These are phyloP conservation scores for Rhagium mordax DNA, from an alignment of 2,888 invertebrate genomes.

Conservation along the genomic window DNA sequence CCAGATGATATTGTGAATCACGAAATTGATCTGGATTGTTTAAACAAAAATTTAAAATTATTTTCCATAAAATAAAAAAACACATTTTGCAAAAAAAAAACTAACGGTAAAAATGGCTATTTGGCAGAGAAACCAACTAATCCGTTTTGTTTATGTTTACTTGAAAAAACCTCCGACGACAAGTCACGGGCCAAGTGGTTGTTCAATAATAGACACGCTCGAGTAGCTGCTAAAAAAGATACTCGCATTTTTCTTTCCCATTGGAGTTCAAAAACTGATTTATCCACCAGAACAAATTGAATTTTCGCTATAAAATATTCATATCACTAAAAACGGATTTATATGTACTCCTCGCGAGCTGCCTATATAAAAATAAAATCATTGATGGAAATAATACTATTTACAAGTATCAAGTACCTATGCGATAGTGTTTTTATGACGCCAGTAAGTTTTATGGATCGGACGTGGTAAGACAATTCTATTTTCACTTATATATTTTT, in stretches of 20 bases:
- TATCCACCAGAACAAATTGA: neutral
- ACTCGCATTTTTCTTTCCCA: too few species aligned
- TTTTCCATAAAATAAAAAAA: too few species aligned
- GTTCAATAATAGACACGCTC: too few species aligned
- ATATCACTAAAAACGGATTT: neutral
- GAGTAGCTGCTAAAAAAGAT: too few species aligned
- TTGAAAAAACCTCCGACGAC: too few species aligned
- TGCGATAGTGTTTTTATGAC: conserved; percentile 42
- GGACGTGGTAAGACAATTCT: conserved; percentile 46
- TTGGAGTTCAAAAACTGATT: neutral
- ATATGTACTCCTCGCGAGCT: neutral
- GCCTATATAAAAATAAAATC: conserved; percentile 26
- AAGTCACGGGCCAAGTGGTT: too few species aligned
- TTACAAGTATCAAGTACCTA: conserved; percentile 30
- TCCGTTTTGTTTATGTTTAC: too few species aligned
- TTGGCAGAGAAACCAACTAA: too few species aligned
- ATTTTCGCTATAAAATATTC: neutral
- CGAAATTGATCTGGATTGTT: neutral
- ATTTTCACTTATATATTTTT: conserved; percentile 45
- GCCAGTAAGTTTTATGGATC: conserved; percentile 45
- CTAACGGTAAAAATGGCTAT: too few species aligned
- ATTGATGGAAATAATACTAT: conserved; percentile 12
- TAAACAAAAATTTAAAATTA: too few species aligned
- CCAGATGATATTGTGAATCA: conserved; percentile 17
- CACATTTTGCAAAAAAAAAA: too few species aligned